Evolutionary conservation across 2,113 vertebrate species (phyloP).

Genomic region (Cololabis saira): DNA sequence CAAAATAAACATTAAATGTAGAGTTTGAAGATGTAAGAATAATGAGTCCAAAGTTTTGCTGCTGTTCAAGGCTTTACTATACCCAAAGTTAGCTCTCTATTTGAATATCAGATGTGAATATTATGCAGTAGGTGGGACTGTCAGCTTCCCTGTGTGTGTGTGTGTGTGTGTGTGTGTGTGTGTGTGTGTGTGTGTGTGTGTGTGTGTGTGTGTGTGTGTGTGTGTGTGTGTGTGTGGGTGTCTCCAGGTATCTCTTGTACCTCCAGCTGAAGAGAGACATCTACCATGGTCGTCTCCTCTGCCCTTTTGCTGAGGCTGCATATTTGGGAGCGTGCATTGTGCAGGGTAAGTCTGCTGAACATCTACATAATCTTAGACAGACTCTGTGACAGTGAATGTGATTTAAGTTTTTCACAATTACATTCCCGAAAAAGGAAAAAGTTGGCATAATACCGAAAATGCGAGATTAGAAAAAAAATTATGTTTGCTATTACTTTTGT

Average conservation of each 20-base stretch:
- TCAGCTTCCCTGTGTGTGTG: no score
- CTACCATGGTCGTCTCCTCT: conserved; percentile 95
- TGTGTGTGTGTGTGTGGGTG: conserved; percentile 12
- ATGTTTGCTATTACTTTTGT: background rate
- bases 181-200: conserved; percentile 10
- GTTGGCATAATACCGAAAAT: no score
- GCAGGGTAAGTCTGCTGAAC: conserved; percentile 86
- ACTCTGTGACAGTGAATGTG: background rate
- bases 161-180: background rate
- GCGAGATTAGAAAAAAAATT: no score
- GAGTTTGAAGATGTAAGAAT: no score
- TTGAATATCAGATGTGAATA: no score
- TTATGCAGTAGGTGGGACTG: no score
- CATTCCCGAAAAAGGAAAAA: no score
- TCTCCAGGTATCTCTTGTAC: conserved; percentile 92
- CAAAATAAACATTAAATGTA: background rate
- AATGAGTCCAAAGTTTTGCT: no score
- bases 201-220: background rate
- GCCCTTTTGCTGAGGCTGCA: conserved; percentile 94
- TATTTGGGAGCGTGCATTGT: conserved; percentile 95
- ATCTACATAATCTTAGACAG: background rate
- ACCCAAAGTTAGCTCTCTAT: no score
- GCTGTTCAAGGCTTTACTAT: no score
- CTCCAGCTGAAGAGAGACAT: conserved; percentile 98
- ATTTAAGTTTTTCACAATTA: background rate